Evolutionary conservation across 1,140 invertebrate genomes (phyloP), one percentile per base, ranked within the genome.

Genomic region (Drosophila quadrilineata): DNA sequence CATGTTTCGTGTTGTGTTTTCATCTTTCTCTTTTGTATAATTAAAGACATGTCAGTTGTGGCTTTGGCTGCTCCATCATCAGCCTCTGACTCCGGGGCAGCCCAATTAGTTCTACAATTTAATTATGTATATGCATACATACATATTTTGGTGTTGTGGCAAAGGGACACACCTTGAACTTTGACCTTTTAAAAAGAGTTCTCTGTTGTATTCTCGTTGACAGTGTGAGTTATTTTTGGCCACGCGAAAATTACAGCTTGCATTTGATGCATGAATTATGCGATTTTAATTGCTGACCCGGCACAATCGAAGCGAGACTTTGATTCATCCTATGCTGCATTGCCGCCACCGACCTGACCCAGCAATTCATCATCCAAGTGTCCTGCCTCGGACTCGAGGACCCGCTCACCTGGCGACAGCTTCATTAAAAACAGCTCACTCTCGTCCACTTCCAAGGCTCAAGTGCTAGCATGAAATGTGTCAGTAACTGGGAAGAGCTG

Each of bases 61-160:
- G 41, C 36, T 66, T 33, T 21, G 69, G 57, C 36, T 52, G 52
- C 66, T 60, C 45, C 70, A 77, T 16, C 52, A 36, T 38, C 31
- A 43, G 57, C 56, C 67, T 38, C 35, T 12, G 64, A 5, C 14
- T 49, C n/a, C n/a, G n/a, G n/a, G n/a, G 31, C 14, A 36, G 49
- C 31, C 76, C 77, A 84, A 82, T 82, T 77, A 82, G 63, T 84
- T 73, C 56, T 58, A 84, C 71, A 84, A 67, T 84, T 77, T 82
- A 82, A 84, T 84, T 84, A 77, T 77, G 48, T 33, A 6, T 5
- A 9, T 12, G 24, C 22, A 46, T 31, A 19, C 17, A 40, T 40
- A 31, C 41, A 49, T n/a, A n/a, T n/a, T n/a, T n/a, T n/a, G n/a
- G n/a, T n/a, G n/a, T n/a, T n/a, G n/a, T n/a, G n/a, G n/a, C n/a